phyloP scores from a whole-genome alignment of 2,113 vertebrate species.

The Erythrolamprus reginae region DNA sequence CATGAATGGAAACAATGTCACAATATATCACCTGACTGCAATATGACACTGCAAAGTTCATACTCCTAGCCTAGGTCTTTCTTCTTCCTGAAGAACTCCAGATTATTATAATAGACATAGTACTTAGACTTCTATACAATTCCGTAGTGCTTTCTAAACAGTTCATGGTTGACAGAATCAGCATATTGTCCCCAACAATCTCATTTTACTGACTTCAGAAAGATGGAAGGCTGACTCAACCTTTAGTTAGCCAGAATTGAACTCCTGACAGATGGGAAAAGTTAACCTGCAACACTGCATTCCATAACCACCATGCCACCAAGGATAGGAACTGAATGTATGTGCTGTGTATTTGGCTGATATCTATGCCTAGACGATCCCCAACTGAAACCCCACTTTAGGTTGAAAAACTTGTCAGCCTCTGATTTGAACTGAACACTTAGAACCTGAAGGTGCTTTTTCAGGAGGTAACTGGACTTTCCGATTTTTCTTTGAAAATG shows the following conservation, averaged over 20 bases:
- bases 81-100: background rate
- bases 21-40: no score
- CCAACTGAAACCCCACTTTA: background rate
- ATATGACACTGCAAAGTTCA: no score
- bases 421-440: background rate
- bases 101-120: background rate
- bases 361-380: background rate
- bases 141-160: no score
- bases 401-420: background rate
- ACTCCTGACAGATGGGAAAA: background rate
- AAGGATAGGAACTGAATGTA: background rate
- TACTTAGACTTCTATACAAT: no score
- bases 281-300: background rate
- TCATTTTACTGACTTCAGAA: background rate
- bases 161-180: no score
- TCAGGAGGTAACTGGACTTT: no score
- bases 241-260: no score
- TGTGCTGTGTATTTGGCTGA: background rate
- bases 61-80: no score
- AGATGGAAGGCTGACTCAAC: background rate
- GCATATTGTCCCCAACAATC: background rate
- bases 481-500: no score
- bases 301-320: background rate
- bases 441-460: background rate
- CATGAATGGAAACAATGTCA: no score